phyloP scores from a whole-genome alignment of 2,113 vertebrate species.

The Tragulus kanchil region DNA sequence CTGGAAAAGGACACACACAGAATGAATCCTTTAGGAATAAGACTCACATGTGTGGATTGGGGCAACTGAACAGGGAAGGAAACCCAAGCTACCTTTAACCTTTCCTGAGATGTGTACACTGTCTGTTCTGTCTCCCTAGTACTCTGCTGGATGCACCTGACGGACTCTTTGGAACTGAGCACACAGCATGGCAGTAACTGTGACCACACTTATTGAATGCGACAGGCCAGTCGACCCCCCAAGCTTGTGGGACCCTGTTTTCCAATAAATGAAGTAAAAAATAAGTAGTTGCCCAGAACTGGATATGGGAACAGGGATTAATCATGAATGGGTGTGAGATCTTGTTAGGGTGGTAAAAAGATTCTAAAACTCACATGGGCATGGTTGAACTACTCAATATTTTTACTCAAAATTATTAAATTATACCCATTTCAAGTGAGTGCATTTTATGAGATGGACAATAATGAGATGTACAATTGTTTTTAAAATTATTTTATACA shows the following conservation, averaged over 20 bases:
- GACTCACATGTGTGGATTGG: not conserved
- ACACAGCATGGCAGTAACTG: not conserved
- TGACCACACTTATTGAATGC: too few species aligned
- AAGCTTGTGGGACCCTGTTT: too few species aligned
- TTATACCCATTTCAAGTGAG: not conserved
- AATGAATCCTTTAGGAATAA: slow-evolving; percentile 43
- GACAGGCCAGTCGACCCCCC: too few species aligned
- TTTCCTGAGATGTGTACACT: not conserved
- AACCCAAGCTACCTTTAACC: not conserved
- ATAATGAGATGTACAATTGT: not conserved
- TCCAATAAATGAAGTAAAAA: too few species aligned
- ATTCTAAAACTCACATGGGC: not conserved
- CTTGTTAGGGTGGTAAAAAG: not conserved
- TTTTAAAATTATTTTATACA: not conserved
- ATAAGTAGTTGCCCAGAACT: not conserved
- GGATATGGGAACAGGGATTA: not conserved
- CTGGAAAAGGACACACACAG: slow-evolving; percentile 84
- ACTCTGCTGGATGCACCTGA: not conserved
- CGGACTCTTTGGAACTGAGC: not conserved
- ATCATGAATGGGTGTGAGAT: not conserved
- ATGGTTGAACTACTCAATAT: not conserved
- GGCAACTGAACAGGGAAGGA: not conserved
- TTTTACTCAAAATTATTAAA: not conserved
- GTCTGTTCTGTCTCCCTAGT: not conserved
- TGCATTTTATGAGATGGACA: not conserved